Conservation (phyloP, 1,140 invertebrate species). For the Drosophila auraria region DNA sequence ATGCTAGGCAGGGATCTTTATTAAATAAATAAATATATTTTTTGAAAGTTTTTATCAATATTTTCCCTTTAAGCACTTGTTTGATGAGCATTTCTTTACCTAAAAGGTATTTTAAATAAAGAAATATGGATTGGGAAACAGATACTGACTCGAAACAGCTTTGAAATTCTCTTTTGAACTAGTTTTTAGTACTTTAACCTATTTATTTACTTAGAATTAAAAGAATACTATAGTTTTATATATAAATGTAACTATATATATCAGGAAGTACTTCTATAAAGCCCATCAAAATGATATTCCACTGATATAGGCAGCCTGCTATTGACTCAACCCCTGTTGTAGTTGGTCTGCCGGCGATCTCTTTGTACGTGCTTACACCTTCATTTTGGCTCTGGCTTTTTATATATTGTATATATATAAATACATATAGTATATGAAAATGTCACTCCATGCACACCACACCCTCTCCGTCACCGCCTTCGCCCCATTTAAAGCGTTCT, state of each 20-base stretch:
- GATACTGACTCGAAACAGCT: no score
- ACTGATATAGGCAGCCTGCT: background rate
- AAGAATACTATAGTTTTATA: no score
- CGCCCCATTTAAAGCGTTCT: conserved; percentile 35
- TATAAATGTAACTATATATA: no score
- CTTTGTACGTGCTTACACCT: conserved; percentile 71
- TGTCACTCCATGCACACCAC: conserved; percentile 62
- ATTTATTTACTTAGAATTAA: no score
- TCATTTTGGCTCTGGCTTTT: conserved; percentile 52
- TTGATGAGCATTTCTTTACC: no score
- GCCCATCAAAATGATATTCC: background rate
- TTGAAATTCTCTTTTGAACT: no score
- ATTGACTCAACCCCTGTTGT: conserved; percentile 8
- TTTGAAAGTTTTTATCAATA: no score
- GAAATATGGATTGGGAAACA: no score
- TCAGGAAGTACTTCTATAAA: background rate
- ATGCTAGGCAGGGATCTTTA: background rate
- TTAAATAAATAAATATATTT: no score
- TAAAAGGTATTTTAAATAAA: no score
- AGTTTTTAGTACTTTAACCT: no score
- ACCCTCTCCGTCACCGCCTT: conserved; percentile 13
- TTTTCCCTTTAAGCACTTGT: no score
- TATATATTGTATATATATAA: conserved; percentile 2
- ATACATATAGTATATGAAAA: conserved; percentile 33
- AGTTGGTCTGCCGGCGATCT: conserved; percentile 24